Base-by-base conservation (phyloP, 1,140 invertebrate genomes). In the Drosophila insularis region DNA sequence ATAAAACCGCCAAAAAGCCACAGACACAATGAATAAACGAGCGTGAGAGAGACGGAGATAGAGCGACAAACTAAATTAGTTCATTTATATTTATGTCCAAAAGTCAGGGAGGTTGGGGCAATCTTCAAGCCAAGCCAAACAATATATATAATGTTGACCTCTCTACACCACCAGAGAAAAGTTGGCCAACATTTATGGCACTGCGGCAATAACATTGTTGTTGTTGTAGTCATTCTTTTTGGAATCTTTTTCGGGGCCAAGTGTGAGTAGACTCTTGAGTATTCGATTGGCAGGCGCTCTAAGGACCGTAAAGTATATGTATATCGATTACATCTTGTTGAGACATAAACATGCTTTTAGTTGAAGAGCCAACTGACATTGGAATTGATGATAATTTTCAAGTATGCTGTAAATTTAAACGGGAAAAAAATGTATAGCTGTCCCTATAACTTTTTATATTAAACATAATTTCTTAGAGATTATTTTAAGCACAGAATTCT, bases 131-230 rank as follows among this genome's bases (percentile, higher is more conserved):
- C 19, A 31, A 35, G 27, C 40, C 7, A 17, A 17, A 17, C 14
- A 8, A 46, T 46, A 46, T 4, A 46, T 17, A 50, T 2, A 50
- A 50, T 50, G 43, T 21, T 40, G 56, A 65, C 40, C 40, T 40
- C 13, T 40, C 37, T 50, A 35, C 60, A 53, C 46, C 8, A 50
- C 46, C 8, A 50, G 43, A 2, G 43, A 8, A 39, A 65, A 78
- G 66, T 86, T 86, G 81, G 81, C 68, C 81, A 85, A 81, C 58
- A 81, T 81, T 86, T 75, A 74, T 81, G 64, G 74, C 70, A 78
- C 78, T 85, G 74, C 74, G 80, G 84, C 81, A 86, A 85, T 81
- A 78, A 69, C 53, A 66, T 65, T 64, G 35, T 66, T 46, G 74
- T 14, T 43, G 40, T 71, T 71, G 60, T 37, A 23, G 60, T 35